phyloP scores from a whole-genome alignment of 2,888 invertebrate species.

The Geophilus truncorum region DNA sequence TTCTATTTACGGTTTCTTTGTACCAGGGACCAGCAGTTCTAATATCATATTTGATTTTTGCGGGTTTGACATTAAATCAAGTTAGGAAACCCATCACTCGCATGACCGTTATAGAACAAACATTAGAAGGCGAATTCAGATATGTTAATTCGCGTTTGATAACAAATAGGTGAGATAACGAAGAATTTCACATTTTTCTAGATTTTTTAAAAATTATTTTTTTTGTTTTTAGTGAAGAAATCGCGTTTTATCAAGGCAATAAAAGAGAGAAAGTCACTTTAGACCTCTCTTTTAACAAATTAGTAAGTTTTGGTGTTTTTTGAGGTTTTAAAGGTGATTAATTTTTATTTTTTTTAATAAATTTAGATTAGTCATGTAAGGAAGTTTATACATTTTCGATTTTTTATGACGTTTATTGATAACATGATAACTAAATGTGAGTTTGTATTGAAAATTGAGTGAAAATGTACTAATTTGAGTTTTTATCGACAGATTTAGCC shows the following conservation, averaged over 20 bases:
- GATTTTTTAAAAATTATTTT: no score
- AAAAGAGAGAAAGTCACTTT: slow-evolving; percentile 78
- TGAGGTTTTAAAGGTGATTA: not conserved
- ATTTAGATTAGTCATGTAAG: slow-evolving; percentile 69
- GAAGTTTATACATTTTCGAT: slow-evolving; percentile 81
- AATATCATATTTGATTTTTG: slow-evolving; percentile 78
- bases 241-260: slow-evolving; percentile 62
- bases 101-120: slow-evolving; percentile 90
- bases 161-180: slow-evolving; percentile 62
- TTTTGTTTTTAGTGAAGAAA: slow-evolving; percentile 66
- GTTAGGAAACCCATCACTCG: slow-evolving; percentile 79
- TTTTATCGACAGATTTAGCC: slow-evolving; percentile 66
- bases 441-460: slow-evolving; percentile 43
- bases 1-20: slow-evolving; percentile 42
- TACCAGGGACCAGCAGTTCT: slow-evolving; percentile 78
- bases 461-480: not conserved
- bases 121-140: slow-evolving; percentile 96
- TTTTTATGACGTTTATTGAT: slow-evolving; percentile 89
- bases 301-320: slow-evolving; percentile 50
- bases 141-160: slow-evolving; percentile 94
- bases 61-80: slow-evolving; percentile 80
- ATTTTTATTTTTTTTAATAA: not conserved
- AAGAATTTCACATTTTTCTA: not conserved
- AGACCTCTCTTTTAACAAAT: slow-evolving; percentile 79
- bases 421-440: slow-evolving; percentile 94